Base-by-base conservation (phyloP, 2,113 vertebrate species). In the Archocentrus centrarchus region DNA sequence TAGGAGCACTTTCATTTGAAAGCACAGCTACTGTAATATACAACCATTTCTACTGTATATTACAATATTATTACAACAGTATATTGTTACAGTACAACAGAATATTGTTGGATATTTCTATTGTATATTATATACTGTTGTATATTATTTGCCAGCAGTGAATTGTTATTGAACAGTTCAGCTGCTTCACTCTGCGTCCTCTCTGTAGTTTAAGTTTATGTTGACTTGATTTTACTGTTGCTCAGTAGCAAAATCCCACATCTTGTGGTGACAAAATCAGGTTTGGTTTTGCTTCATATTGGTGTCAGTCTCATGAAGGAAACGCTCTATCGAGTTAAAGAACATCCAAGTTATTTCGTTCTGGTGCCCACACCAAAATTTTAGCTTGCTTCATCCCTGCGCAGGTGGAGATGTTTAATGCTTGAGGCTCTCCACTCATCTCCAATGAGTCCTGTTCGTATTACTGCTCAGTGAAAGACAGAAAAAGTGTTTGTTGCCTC, bases 401-500 rank as follows among this genome's bases (percentile, higher is more conserved):
- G 58, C 88, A 91, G 89, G 86, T 92, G 85, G 83, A 89, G 30
- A 5, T 66, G 77, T 78, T 68, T 55, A 66, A 75, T 14, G 62
- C 59, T 64, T 1, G 5, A 55, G 63, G 64, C 59, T 55, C 18
- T 63, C 24, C 83, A 86, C 80, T 86, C 80, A 80, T 86, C 73
- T 85, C 79, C 4, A 18, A 75, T 5, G 20, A 59, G 62, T 84
- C 75, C 50, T 75, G 77, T 85, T 37, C 70, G 47, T 58, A 47
- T 90, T 77, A 60, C 77, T 63, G 80, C 85, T 90, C 47, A 82
- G 84, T 82, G 30, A 64, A 63, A 50, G 24, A 91, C 76, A 88
- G 85, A 88, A 47, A 79, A 77, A 88, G 80, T 91, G 91, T 92
- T 90, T 91, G 88, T 89, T 86, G 83, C 81, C 58, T 81, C 77